Percentiles rank a stretch among this genome's conserved stretches.
Conservation (phyloP, 2,113 vertebrate genomes). For the Hucho hucho region DNA sequence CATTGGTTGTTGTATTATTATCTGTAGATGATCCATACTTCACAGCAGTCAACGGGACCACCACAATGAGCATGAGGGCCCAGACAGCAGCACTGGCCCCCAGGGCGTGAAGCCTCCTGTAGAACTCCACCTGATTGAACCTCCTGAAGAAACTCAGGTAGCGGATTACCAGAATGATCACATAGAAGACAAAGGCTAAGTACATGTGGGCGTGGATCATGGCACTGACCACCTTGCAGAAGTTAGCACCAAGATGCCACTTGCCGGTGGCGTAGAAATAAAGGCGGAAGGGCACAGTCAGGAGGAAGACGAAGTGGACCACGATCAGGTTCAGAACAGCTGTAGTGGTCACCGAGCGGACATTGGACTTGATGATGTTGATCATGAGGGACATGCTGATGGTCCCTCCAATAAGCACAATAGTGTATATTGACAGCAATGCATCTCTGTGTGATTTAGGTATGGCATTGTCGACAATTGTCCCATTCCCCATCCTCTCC, state of each 20-base stretch:
- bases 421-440: slow-evolving; percentile 60
- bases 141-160: slow-evolving; percentile 77
- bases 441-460: neutral
- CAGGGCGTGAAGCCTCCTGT: slow-evolving; percentile 78
- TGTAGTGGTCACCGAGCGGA: slow-evolving; percentile 78
- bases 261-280: slow-evolving; percentile 61
- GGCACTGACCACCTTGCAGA: slow-evolving; percentile 79
- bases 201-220: slow-evolving; percentile 85
- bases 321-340: slow-evolving; percentile 78
- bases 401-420: slow-evolving; percentile 68
- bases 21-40: slow-evolving; percentile 64
- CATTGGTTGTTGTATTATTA: accelerated
- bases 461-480: neutral
- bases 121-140: slow-evolving; percentile 79
- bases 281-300: slow-evolving; percentile 81
- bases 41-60: slow-evolving; percentile 57
- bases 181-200: slow-evolving; percentile 79
- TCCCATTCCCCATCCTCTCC: neutral
- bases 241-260: slow-evolving; percentile 61
- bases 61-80: slow-evolving; percentile 63
- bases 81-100: slow-evolving; percentile 72
- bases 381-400: slow-evolving; percentile 65
- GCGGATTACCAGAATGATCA: slow-evolving; percentile 74
- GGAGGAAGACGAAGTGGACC: slow-evolving; percentile 76
- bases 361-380: slow-evolving; percentile 76